A percentile compares a stretch with the other conserved stretches of the same genome.
These are phyloP conservation scores for Recurvirostra avosetta DNA, from an alignment of 2,113 vertebrate species.

Conservation along the genomic window DNA sequence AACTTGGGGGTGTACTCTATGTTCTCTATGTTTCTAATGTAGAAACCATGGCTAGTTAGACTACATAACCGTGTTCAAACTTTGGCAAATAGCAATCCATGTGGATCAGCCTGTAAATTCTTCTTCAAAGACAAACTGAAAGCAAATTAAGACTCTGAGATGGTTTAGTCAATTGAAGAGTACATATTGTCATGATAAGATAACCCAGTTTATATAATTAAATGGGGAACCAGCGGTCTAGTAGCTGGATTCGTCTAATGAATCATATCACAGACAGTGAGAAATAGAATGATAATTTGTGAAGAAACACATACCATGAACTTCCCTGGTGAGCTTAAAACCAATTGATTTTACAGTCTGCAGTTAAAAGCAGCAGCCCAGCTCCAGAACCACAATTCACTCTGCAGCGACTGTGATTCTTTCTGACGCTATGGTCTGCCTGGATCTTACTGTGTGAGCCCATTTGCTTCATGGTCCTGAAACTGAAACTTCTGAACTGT, in stretches of 20 bases:
- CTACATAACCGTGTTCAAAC: not conserved
- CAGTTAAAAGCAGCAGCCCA: not conserved
- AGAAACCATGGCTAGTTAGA: not conserved
- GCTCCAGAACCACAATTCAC: not conserved
- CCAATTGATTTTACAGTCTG: not conserved
- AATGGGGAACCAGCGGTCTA: not conserved
- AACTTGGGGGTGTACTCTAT: not conserved
- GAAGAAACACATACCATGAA: not conserved
- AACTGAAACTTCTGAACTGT: not conserved
- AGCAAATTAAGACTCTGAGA: not conserved
- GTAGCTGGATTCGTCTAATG: not conserved
- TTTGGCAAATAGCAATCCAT: not conserved
- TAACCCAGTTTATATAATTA: not conserved
- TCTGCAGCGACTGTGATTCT: not conserved
- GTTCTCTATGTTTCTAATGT: not conserved
- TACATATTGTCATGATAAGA: not conserved
- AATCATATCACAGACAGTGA: not conserved
- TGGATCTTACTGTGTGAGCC: not conserved
- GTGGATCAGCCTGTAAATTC: not conserved
- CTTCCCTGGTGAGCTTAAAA: not conserved
- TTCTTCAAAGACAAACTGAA: not conserved
- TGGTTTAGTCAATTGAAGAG: not conserved
- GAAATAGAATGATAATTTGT: not conserved
- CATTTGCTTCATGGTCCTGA: not conserved
- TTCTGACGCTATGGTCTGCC: not conserved